Base-by-base conservation (phyloP, 1,140 invertebrate species). In the Penaeus japonicus region DNA sequence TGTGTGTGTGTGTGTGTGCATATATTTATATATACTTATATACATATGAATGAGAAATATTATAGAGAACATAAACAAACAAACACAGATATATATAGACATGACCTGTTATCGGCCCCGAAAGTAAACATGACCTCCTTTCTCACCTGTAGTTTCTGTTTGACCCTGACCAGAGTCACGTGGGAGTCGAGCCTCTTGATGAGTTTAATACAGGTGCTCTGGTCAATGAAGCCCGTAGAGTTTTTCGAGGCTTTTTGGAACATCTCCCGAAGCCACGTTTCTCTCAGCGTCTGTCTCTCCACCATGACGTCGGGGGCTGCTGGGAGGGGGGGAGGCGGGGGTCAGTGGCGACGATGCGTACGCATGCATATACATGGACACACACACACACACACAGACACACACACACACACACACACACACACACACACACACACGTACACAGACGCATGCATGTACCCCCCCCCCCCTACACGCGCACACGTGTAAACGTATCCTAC, bases 241-340 rank as follows among this genome's bases (percentile, higher is more conserved):
- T 94, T 92, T 15, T 91, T 91, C 81, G 94, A 93, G 5, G 94
- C 93, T 65, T 93, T 91, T 86, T 93, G 92, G 91, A 95, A 95
- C 90, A 94, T 92, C 81, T 94, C 93, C 89, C 92, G 91, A 77
- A 95, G 92, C 94, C 94, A 95, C 75, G 92, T 92, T 89, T 93
- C 93, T 90, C 94, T 91, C 91, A 94, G 92, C 70, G 93, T 93
- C 87, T 93, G 92, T 89, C 93, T 92, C 84, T 93, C 93, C 90
- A 93, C 93, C 59, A 91, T 84, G 47, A 84, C 91, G 65, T 92
- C 91, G 17, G 91, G 91, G 47, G 92, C 91, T 90, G 89, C 55
- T 85, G 84, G 54, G 35, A 59, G 18, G 47, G 73, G 39, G 30
- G 39, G 65, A 47, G 65, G 7, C 18, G 30, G 17, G 57, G 3